Evolutionary conservation across 2,113 vertebrate species (phyloP).

Genomic region (Stictonetta naevosa): DNA sequence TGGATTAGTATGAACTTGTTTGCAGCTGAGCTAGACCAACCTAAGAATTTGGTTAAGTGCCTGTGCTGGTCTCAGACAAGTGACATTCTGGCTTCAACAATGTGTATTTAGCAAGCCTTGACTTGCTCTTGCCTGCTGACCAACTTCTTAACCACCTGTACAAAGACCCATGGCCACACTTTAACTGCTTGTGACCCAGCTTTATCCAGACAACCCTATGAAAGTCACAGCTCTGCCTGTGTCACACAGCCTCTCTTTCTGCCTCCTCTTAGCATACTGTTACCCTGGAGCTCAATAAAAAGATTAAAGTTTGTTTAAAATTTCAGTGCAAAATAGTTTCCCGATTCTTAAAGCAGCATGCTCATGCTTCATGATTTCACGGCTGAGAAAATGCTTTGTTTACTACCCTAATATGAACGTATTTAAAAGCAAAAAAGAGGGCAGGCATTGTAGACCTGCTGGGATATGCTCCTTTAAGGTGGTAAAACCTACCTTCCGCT

Average conservation of each 20-base stretch:
- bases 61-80: background rate
- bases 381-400: background rate
- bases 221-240: background rate
- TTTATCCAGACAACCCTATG: background rate
- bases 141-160: background rate
- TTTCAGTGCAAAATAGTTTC: background rate
- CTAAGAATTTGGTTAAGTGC: background rate
- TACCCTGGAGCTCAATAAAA: background rate
- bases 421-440: background rate
- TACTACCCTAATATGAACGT: background rate
- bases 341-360: background rate
- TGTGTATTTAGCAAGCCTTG: background rate
- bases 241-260: background rate
- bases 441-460: background rate
- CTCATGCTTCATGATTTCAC: background rate
- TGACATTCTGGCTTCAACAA: background rate
- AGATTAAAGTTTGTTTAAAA: background rate
- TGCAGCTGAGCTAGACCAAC: background rate
- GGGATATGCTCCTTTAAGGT: background rate
- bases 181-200: background rate
- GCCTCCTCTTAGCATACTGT: background rate
- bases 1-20: background rate
- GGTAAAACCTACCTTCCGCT: constrained; percentile 11
- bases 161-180: background rate
- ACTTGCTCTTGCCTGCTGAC: background rate